phyloP scores from a whole-genome alignment of 1,140 invertebrate species.

The Ceratina australensis region DNA sequence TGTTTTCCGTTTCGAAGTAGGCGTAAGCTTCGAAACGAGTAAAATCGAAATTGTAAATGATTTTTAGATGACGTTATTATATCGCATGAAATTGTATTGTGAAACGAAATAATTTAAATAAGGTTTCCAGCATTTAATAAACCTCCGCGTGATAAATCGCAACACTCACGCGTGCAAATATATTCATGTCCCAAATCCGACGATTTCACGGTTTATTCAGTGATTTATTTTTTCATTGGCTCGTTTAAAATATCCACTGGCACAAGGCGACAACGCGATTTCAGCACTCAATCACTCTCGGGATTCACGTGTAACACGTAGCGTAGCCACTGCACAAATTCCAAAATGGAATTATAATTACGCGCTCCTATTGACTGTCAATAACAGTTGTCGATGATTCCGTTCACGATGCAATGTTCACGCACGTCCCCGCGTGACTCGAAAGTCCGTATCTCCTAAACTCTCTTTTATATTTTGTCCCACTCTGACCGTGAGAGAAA shows the following conservation, averaged over 20 bases:
- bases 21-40: too few relatives aligned
- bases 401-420: neutral
- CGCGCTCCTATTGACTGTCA: neutral
- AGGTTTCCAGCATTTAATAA: neutral
- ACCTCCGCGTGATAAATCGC: neutral
- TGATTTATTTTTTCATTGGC: neutral
- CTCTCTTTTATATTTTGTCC: constrained; percentile 60
- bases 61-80: too few relatives aligned
- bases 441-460: constrained; percentile 30
- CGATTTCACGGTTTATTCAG: neutral
- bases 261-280: neutral
- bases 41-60: too few relatives aligned
- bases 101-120: neutral
- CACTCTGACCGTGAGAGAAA: constrained; percentile 33
- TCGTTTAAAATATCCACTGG: neutral
- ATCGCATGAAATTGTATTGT: neutral
- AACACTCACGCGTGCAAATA: constrained; percentile 20
- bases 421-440: constrained; percentile 2
- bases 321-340: neutral
- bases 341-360: neutral
- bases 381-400: neutral
- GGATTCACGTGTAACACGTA: neutral
- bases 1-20: neutral
- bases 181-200: neutral
- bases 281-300: neutral